Conservation (phyloP, 2,888 invertebrate genomes). For the Eupithecia exiguata region DNA sequence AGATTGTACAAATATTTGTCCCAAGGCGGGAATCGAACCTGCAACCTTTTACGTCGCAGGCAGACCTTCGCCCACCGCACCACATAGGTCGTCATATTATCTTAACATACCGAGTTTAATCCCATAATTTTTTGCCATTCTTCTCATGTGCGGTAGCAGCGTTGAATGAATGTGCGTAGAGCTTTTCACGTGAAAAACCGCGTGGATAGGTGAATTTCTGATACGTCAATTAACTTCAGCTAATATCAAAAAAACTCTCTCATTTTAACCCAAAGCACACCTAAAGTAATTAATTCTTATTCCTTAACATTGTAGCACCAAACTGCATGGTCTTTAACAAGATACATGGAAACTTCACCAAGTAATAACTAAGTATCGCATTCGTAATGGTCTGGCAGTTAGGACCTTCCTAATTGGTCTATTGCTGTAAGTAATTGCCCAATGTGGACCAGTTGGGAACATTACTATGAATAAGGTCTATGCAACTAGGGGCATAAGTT, state of each 20-base stretch:
- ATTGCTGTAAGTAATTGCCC: constrained; percentile 65
- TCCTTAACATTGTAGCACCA: background rate
- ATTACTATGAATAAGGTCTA: constrained; percentile 53
- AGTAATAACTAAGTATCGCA: constrained; percentile 45
- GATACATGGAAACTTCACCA: constrained; percentile 32
- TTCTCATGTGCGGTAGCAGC: too few relatives aligned
- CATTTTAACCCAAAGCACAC: background rate
- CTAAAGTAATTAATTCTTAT: background rate
- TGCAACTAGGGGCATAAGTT: constrained; percentile 52
- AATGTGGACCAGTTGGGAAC: constrained; percentile 56
- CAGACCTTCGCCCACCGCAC: too few relatives aligned
- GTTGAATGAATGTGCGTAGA: too few relatives aligned
- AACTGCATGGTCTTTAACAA: constrained; percentile 36
- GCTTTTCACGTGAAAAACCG: too few relatives aligned
- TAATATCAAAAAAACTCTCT: background rate
- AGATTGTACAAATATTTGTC: too few relatives aligned
- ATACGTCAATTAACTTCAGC: too few relatives aligned
- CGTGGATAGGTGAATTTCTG: too few relatives aligned
- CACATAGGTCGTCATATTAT: too few relatives aligned
- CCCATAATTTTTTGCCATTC: too few relatives aligned
- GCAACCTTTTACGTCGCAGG: too few relatives aligned
- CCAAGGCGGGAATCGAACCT: too few relatives aligned
- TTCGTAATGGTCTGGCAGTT: constrained; percentile 52
- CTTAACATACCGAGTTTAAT: too few relatives aligned
- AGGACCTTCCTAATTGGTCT: constrained; percentile 62